phyloP scores from a whole-genome alignment of 92 coral and sea anemone species.

The Anthopleura xanthogrammica region DNA sequence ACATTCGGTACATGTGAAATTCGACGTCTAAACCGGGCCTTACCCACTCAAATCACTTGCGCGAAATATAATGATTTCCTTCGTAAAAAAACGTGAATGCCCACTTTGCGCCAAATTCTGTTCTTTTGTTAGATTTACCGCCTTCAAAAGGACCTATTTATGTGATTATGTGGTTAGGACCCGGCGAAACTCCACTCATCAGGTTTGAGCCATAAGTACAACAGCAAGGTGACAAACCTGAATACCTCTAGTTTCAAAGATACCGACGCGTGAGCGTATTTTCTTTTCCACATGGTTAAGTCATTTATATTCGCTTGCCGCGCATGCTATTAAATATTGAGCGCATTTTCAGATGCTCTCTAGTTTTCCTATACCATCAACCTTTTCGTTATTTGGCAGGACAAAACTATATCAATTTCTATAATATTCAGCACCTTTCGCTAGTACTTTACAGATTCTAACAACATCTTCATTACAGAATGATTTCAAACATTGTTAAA shows the following conservation, averaged over 20 bases:
- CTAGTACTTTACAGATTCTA: not conserved
- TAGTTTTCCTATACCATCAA: not conserved
- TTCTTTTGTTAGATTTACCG: too few species aligned
- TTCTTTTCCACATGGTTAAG: constrained; percentile 22
- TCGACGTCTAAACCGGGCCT: too few species aligned
- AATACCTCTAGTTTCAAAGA: constrained; percentile 10
- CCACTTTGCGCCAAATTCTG: too few species aligned
- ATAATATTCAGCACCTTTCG: not conserved
- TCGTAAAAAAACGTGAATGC: too few species aligned
- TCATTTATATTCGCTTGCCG: not conserved
- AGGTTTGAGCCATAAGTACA: too few species aligned
- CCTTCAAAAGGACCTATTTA: too few species aligned
- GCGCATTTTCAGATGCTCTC: constrained; percentile 17
- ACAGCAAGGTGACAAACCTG: not conserved
- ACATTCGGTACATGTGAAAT: too few species aligned
- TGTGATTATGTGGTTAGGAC: too few species aligned
- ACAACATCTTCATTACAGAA: not conserved
- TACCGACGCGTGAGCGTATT: not conserved
- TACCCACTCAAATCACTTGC: too few species aligned
- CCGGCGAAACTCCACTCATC: too few species aligned
- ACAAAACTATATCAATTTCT: not conserved
- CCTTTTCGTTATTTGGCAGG: not conserved
- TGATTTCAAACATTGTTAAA: not conserved
- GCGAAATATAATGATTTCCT: too few species aligned
- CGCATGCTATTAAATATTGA: not conserved